Conservation (phyloP, 2,888 invertebrate species). For the Ommatoiulus sabulosus region DNA sequence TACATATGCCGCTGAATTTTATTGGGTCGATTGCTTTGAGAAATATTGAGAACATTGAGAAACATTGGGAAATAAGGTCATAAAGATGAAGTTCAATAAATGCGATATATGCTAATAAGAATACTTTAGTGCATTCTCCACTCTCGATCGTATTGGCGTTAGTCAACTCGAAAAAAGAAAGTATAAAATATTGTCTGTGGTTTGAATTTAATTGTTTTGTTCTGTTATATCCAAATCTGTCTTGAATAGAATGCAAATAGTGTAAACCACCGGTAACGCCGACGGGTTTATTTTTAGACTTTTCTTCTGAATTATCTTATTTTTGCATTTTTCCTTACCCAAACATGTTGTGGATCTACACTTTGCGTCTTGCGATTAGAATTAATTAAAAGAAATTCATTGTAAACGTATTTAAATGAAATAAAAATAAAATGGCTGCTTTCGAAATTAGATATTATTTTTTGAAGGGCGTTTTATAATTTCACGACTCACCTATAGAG, state of each 20-base stretch:
- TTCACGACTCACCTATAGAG: not conserved
- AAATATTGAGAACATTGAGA: too few relatives aligned
- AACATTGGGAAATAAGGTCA: too few relatives aligned
- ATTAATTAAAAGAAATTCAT: not conserved
- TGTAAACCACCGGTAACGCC: not conserved
- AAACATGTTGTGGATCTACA: not conserved
- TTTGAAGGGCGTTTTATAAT: constrained; percentile 4
- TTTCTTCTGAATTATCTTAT: not conserved
- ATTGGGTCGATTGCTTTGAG: too few relatives aligned
- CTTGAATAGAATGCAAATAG: constrained; percentile 1
- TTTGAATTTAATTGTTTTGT: not conserved
- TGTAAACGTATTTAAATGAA: not conserved
- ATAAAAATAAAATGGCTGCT: not conserved
- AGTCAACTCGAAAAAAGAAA: too few relatives aligned
- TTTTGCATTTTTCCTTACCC: not conserved
- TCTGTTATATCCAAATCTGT: not conserved
- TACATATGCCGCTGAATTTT: too few relatives aligned
- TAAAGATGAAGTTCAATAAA: too few relatives aligned
- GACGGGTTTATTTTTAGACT: not conserved
- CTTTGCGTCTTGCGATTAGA: not conserved
- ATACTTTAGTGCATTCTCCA: too few relatives aligned
- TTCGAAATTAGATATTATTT: not conserved
- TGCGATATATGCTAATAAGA: too few relatives aligned
- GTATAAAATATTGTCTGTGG: not conserved
- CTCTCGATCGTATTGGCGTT: too few relatives aligned